Percentiles rank a stretch among this genome's conserved stretches.
phyloP scores from a whole-genome alignment of 2,797 vertebrate genomes.

The Tachyglossus aculeatus region DNA sequence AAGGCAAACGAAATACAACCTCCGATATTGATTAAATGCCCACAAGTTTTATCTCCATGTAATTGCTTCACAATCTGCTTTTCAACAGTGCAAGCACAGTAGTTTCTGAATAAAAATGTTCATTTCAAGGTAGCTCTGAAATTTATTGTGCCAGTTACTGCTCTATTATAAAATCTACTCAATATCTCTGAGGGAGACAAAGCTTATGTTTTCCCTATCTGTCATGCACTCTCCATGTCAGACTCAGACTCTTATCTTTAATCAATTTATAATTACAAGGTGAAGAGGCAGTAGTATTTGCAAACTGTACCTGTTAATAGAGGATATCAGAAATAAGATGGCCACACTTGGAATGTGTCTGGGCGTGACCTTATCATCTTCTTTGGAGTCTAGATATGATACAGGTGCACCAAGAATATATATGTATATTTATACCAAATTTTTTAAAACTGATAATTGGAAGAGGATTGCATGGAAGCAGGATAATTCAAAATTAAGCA shows the following conservation, averaged over 20 bases:
- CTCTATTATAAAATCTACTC: background rate
- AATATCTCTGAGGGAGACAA: conserved; percentile 13
- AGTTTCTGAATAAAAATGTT: conserved; percentile 47
- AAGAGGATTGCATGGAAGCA: background rate
- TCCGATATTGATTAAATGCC: conserved; percentile 22
- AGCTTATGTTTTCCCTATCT: background rate
- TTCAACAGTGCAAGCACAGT: conserved; percentile 15
- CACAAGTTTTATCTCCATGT: conserved; percentile 36
- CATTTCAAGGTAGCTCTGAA: conserved; percentile 35
- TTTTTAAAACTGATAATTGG: background rate
- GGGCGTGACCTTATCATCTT: too few species aligned
- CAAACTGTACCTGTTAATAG: conserved; percentile 10
- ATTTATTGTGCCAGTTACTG: conserved; percentile 26
- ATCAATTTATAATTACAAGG: conserved; percentile 5
- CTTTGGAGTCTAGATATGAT: too few species aligned
- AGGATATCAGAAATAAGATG: background rate
- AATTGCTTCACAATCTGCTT: conserved; percentile 30
- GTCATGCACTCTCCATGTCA: background rate
- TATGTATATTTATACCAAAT: too few species aligned
- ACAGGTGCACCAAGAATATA: too few species aligned
- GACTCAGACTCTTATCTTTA: background rate
- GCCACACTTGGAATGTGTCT: background rate
- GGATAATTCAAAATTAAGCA: too few species aligned
- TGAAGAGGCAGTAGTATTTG: background rate
- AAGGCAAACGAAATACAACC: background rate